Evolutionary conservation across 2,113 vertebrate species (phyloP).

Genomic region (Chionomys nivalis): DNA sequence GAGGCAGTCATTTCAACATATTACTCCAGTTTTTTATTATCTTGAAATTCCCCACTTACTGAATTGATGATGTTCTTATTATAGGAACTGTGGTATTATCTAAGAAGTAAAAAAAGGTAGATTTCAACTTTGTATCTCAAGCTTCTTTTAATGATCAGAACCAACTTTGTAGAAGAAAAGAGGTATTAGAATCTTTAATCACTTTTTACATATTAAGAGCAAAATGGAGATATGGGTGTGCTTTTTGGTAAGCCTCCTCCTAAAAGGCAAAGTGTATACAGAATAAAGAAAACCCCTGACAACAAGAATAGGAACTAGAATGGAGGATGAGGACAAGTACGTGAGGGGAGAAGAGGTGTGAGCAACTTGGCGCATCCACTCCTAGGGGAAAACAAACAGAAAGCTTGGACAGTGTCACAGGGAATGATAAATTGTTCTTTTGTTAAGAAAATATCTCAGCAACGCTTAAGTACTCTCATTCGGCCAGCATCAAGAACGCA

Average conservation of each 20-base stretch:
- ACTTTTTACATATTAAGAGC: neutral
- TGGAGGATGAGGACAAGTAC: neutral
- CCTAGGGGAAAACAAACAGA: neutral
- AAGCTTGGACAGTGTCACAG: neutral
- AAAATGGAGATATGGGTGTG: neutral
- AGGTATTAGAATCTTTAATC: neutral
- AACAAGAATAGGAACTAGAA: neutral
- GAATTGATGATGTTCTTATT: neutral
- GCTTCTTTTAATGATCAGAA: neutral
- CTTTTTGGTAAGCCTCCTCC: neutral
- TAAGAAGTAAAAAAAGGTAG: neutral
- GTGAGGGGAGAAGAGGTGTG: neutral
- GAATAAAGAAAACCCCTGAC: neutral
- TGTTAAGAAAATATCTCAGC: neutral
- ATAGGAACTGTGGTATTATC: neutral
- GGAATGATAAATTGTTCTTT: neutral
- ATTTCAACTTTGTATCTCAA: slow-evolving; percentile 21
- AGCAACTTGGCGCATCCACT: neutral
- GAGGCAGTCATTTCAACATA: neutral
- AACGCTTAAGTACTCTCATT: neutral
- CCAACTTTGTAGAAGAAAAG: neutral
- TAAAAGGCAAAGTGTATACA: neutral
- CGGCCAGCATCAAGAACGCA: neutral
- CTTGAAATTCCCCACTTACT: neutral
- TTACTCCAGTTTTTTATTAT: neutral